Evolutionary conservation across 2,113 vertebrate genomes (phyloP).

Genomic region (Podocnemis expansa): DNA sequence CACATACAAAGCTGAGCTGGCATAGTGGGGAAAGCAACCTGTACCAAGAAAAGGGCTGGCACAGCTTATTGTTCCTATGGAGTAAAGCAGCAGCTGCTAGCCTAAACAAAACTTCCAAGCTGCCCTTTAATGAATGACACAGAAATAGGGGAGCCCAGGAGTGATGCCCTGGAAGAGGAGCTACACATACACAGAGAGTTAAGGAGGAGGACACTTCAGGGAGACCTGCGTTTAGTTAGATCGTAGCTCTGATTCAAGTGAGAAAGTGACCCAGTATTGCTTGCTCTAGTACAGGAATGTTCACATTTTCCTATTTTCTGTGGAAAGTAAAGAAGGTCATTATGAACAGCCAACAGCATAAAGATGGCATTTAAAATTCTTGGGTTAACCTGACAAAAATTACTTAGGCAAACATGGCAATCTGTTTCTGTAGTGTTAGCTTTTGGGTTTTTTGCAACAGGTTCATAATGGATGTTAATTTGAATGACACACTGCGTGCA

Average conservation of each 20-base stretch:
- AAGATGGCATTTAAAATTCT: constrained; percentile 39
- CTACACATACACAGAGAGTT: not conserved
- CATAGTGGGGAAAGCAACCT: not conserved
- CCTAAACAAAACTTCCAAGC: not conserved
- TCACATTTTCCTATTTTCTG: not conserved
- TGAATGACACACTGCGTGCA: not conserved
- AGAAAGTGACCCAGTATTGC: not conserved
- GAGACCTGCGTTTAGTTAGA: not conserved
- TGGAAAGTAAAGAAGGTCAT: constrained; percentile 2
- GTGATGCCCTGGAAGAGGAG: not conserved
- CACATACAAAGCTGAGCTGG: not conserved
- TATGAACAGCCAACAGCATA: constrained; percentile 7
- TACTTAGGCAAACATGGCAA: constrained; percentile 22
- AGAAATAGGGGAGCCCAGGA: not conserved
- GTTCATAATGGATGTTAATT: constrained; percentile 15
- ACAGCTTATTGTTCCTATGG: not conserved
- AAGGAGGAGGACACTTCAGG: not conserved
- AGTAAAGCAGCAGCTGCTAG: not conserved
- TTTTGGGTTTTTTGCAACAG: constrained; percentile 35
- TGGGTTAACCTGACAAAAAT: constrained; percentile 27
- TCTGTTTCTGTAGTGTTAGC: not conserved
- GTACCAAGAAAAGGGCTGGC: fast-evolving
- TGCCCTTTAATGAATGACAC: not conserved
- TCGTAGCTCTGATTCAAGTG: not conserved
- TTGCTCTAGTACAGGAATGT: not conserved